Conservation (phyloP, 2,888 invertebrate species). For the Nephrotoma appendiculata region DNA sequence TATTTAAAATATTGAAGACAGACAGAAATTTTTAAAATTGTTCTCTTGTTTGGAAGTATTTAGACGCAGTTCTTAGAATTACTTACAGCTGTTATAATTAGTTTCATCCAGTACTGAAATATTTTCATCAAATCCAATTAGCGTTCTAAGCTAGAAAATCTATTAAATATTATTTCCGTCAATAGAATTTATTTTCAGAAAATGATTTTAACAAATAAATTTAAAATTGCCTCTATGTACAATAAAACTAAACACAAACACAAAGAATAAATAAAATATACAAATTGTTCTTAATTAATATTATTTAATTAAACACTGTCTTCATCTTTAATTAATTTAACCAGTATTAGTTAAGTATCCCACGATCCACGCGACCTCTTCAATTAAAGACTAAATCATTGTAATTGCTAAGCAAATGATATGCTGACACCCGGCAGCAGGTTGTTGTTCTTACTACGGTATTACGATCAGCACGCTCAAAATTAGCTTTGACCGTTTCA, state of each 20-base stretch:
- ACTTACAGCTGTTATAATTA: too few relatives aligned
- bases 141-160: too few relatives aligned
- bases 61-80: too few relatives aligned
- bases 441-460: constrained; percentile 95
- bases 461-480: constrained; percentile 91
- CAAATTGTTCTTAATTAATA: not conserved
- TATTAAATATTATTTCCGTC: not conserved
- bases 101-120: too few relatives aligned
- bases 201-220: not conserved
- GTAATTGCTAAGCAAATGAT: constrained; percentile 83
- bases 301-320: not conserved
- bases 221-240: not conserved
- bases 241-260: not conserved
- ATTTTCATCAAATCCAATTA: too few relatives aligned
- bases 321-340: constrained; percentile 15
- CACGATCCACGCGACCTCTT: constrained; percentile 12
- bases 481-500: constrained; percentile 98
- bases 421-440: constrained; percentile 88
- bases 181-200: not conserved
- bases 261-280: not conserved
- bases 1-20: too few relatives aligned
- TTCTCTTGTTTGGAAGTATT: too few relatives aligned
- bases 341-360: constrained; percentile 6
- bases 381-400: constrained; percentile 92
- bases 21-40: too few relatives aligned